Evolutionary conservation across 2,113 vertebrate species (phyloP).

Genomic region (Gallinago jamesoni): DNA sequence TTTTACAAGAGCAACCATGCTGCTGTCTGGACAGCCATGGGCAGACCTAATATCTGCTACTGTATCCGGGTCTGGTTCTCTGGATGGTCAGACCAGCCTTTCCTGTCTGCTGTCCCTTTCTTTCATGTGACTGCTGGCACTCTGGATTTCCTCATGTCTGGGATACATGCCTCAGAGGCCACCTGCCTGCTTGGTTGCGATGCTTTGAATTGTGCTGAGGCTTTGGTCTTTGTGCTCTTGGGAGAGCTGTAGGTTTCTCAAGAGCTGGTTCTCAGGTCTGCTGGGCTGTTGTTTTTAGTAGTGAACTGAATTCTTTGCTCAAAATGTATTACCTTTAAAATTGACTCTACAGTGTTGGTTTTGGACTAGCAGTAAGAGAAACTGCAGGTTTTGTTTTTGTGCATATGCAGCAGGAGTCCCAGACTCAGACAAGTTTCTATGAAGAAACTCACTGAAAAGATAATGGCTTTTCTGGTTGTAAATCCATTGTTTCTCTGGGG

Average conservation of each 20-base stretch:
- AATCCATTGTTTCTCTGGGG: background rate
- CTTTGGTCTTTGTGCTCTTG: background rate
- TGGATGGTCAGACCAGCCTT: background rate
- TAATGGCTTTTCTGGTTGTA: background rate
- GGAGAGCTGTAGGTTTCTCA: background rate
- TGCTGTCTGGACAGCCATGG: background rate
- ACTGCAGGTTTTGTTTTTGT: background rate
- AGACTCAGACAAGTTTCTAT: background rate
- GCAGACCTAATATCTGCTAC: background rate
- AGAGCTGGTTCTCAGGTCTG: background rate
- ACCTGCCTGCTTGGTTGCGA: background rate
- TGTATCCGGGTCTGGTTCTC: background rate
- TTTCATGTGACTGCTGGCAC: fast-evolving
- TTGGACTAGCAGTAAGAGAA: background rate
- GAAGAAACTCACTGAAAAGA: background rate
- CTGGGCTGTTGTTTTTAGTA: background rate
- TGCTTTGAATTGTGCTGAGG: background rate
- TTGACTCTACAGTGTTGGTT: background rate
- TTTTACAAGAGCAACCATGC: background rate
- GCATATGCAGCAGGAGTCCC: background rate
- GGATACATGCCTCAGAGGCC: background rate
- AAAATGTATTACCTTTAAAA: background rate
- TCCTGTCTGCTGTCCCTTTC: background rate
- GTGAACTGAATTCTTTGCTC: background rate
- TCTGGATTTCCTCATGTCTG: background rate